A percentile compares a stretch with the other conserved stretches of the same genome.
phyloP scores from a whole-genome alignment of 2,113 vertebrate genomes.

The Nycticryphes semicollaris region DNA sequence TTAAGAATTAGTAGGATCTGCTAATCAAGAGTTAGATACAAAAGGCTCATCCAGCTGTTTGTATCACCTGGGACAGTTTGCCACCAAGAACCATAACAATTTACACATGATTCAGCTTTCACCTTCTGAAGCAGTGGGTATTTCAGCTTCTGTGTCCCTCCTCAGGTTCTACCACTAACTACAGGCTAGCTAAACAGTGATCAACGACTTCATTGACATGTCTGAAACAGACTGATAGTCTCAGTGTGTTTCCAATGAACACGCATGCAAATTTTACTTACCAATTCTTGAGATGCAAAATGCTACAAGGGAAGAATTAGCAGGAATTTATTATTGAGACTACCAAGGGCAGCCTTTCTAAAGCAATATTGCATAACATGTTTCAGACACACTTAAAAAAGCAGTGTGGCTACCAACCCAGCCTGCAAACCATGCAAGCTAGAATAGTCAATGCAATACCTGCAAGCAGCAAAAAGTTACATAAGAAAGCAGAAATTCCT shows the following conservation, averaged over 20 bases:
- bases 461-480: background rate
- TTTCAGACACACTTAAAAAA: background rate
- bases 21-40: background rate
- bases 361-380: background rate
- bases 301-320: background rate
- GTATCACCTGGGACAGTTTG: background rate
- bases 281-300: background rate
- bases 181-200: background rate
- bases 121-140: background rate
- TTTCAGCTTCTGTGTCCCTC: background rate
- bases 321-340: background rate
- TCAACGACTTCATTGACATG: background rate
- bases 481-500: background rate
- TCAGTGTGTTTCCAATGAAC: background rate
- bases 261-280: background rate
- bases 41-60: background rate
- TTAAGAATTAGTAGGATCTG: background rate
- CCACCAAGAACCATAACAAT: background rate
- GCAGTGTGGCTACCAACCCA: background rate
- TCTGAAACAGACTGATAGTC: background rate
- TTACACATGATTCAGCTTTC: background rate
- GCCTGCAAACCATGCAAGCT: background rate
- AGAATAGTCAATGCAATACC: background rate
- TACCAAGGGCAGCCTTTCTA: background rate
- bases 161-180: background rate